phyloP scores from a whole-genome alignment of 1,140 invertebrate genomes.

The Drosophila malerkotliana region DNA sequence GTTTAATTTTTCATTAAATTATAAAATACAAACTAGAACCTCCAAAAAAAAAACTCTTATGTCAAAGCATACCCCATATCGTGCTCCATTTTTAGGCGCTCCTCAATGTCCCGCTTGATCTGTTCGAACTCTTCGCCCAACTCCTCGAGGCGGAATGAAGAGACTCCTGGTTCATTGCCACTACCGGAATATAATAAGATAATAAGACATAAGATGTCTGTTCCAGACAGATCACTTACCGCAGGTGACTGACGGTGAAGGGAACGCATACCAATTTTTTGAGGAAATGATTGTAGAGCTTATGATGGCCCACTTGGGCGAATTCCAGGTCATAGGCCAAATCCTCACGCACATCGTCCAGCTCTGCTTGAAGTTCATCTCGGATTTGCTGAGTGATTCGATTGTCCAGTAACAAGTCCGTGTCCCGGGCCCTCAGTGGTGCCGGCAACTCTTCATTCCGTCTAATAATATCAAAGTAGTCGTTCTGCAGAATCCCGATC shows the following conservation, averaged over 20 bases:
- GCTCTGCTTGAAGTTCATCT: constrained; percentile 86
- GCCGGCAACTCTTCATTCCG: constrained; percentile 87
- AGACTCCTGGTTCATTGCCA: constrained; percentile 17
- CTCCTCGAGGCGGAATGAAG: constrained; percentile 87
- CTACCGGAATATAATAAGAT: too few species aligned
- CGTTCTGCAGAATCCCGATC: constrained; percentile 60
- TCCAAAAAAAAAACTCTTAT: too few species aligned
- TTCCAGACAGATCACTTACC: constrained; percentile 66
- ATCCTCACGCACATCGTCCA: constrained; percentile 86
- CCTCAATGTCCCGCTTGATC: constrained; percentile 85
- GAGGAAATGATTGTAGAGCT: constrained; percentile 89
- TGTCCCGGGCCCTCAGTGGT: constrained; percentile 85
- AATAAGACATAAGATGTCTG: too few species aligned
- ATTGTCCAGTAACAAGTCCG: constrained; percentile 87
- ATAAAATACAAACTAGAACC: too few species aligned
- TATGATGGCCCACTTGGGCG: constrained; percentile 88
- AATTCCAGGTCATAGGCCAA: constrained; percentile 88
- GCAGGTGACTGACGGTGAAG: constrained; percentile 86
- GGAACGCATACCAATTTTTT: constrained; percentile 87
- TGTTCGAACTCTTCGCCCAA: constrained; percentile 86
- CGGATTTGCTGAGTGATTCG: constrained; percentile 87
- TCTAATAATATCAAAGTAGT: constrained; percentile 56
- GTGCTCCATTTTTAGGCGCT: constrained; percentile 85
- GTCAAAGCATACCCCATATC: constrained; percentile 57
- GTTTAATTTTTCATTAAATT: neutral